These are phyloP conservation scores for Orbicella faveolata DNA, from an alignment of 64 coral and sea anemone genomes.

Conservation along the genomic window DNA sequence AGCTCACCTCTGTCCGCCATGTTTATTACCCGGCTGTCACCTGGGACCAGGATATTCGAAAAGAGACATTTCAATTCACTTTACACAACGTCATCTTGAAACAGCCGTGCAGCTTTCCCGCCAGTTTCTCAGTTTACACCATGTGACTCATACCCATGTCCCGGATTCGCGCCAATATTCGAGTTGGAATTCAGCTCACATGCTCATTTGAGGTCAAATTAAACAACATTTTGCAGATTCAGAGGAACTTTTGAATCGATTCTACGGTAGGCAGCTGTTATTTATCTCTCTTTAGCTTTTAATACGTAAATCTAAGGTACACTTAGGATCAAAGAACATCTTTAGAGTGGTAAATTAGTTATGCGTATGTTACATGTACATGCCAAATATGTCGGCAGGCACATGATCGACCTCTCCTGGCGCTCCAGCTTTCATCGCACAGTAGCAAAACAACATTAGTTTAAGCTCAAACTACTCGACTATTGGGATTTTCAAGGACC, in stretches of 20 bases:
- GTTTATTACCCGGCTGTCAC: background rate
- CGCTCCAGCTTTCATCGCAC: too few species aligned
- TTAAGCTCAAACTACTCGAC: too few species aligned
- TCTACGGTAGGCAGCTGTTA: background rate
- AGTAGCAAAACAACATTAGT: too few species aligned
- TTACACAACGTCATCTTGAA: background rate
- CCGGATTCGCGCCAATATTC: conserved; percentile 40
- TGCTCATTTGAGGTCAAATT: background rate
- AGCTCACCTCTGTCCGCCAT: conserved; percentile 2
- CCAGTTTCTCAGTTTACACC: background rate
- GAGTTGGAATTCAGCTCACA: background rate
- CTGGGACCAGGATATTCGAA: background rate
- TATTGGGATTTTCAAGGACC: too few species aligned
- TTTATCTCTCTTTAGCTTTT: background rate
- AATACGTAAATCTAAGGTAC: background rate
- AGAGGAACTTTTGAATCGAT: background rate
- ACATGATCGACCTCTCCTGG: background rate
- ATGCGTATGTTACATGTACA: background rate
- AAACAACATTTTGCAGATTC: background rate
- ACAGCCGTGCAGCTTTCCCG: background rate
- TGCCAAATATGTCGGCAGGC: background rate
- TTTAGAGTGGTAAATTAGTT: background rate
- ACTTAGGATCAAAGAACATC: background rate
- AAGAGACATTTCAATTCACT: background rate
- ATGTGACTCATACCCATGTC: conserved; percentile 24